Conservation (phyloP, 2,888 invertebrate species). For the Caenorhabditis sp. region DNA sequence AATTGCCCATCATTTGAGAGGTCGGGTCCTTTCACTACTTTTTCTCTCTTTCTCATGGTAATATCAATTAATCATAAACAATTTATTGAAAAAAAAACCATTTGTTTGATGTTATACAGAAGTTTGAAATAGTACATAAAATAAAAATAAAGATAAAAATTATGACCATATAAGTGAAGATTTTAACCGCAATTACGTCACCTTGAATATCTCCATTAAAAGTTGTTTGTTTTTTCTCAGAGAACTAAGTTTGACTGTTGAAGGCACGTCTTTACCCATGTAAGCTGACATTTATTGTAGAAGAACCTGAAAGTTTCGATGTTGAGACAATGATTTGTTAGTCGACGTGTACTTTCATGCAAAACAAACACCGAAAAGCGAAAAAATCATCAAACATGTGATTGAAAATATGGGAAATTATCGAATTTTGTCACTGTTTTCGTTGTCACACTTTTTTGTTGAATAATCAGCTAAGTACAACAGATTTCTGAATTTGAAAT, state of each 20-base stretch:
- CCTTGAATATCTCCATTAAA: not conserved
- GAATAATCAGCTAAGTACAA: too few species aligned
- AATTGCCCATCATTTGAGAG: not conserved
- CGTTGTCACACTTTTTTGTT: too few species aligned
- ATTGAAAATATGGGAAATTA: too few species aligned
- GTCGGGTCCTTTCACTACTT: not conserved
- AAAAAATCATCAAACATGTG: too few species aligned
- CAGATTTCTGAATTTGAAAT: too few species aligned
- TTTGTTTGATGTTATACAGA: not conserved
- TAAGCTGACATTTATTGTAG: conserved; percentile 44
- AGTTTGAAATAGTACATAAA: not conserved
- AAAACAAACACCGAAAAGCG: too few species aligned
- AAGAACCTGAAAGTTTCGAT: conserved; percentile 40
- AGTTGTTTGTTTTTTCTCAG: too few species aligned
- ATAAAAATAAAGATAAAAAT: not conserved
- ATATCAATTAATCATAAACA: not conserved
- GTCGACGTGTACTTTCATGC: not conserved
- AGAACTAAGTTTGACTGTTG: too few species aligned
- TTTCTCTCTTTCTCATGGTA: not conserved
- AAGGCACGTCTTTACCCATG: conserved; percentile 31
- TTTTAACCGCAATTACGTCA: not conserved
- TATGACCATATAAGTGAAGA: not conserved
- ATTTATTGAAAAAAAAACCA: not conserved
- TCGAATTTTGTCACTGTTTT: too few species aligned
- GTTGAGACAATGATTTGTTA: too few species aligned